Evolutionary conservation across 2,797 vertebrate species (phyloP), one percentile per base, ranked within the genome.

Genomic region (Phyllotis vaccarum): DNA sequence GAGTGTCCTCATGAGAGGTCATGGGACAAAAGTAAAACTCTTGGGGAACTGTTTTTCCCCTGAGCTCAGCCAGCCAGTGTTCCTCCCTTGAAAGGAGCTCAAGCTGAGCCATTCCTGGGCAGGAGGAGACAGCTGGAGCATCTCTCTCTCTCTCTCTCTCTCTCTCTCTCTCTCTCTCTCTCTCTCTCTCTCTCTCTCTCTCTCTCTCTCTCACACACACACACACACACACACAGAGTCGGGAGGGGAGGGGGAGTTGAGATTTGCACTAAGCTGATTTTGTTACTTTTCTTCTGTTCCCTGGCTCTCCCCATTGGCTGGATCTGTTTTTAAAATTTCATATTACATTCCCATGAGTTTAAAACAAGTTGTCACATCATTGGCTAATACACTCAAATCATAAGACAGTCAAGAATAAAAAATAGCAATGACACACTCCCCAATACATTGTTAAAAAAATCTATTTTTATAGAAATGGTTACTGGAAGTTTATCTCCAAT

Each of bases 301-400:
- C 22, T 93, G n/a, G 2, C 87, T 95, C 34, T 91, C 56, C 22
- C 29, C 17, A 40, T 70, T 91, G 54, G 89, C n/a, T 76, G 9
- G 12, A 82, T 74, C n/a, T n/a, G n/a, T n/a, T 68, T 58, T 95
- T 52, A 19, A 49, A 62, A 34, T 70, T 80, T 3, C 24, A 52
- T 75, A 34, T 93, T 86, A 56, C 70, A 78, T 86, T 93, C 72
- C 88, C 49, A 52, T 72, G 56, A 80, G 72, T 91, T 95, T 88
- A 95, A 96, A 93, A 74, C 31, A 91, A 68, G 49, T 66, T 80
- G 90, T 79, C 37, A 76, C 74, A 93, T 96, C 3, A 1, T 64
- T 91, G 81, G 29, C 62, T 74, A 40, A 94, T 93, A 91, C 29
- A 91, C 43, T 43, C 40, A 92, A 92, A 68, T 80, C 54, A 46